Base-by-base conservation (phyloP, 2,888 invertebrate genomes). In the Andrena bucephala region DNA sequence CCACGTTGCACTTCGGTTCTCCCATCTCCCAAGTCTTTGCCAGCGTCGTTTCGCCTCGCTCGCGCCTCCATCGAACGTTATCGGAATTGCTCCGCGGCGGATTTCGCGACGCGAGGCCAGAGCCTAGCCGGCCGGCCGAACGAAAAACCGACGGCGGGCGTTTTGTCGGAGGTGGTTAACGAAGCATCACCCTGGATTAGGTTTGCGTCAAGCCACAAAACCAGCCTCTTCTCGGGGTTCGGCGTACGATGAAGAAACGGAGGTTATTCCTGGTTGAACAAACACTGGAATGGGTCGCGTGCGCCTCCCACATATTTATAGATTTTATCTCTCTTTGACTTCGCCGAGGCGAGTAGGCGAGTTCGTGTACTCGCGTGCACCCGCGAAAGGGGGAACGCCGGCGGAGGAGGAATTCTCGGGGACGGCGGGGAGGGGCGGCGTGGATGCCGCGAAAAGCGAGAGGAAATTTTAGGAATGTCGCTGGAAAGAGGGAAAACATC, bases 261-360 rank as follows among this genome's bases (percentile, higher is more conserved):
- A 91, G 93, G 93, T 94, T 94, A 94, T 94, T 94, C 93, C 93
- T 93, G 94, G 94, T 94, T 94, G 93, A 94, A 93, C 93, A 94
- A 94, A 94, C 94, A 94, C 91, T 92, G 93, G 93, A 93, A 93
- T 93, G 92, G 93, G 93, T 93, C 93, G 93, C 93, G 93, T 92
- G 94, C 91, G 92, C 93, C 93, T 91, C 93, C 93, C 92, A 92
- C 93, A 93, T 94, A 94, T 94, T 94, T 94, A 94, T 94, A 94
- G 94, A 94, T 92, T 94, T 94, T 94, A 93, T 93, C 93, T 94
- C 91, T 92, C 91, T 89, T 89, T 88, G 91, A 92, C 90, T 90
- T 87, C 86, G 88, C 83, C 85, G 82, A 83, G 84, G 78, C 86
- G 89, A 84, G 86, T 73, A 81, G 86, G 84, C 83, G 57, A 57